phyloP scores from a whole-genome alignment of 2,113 vertebrate genomes.

The Cyanistes caeruleus region DNA sequence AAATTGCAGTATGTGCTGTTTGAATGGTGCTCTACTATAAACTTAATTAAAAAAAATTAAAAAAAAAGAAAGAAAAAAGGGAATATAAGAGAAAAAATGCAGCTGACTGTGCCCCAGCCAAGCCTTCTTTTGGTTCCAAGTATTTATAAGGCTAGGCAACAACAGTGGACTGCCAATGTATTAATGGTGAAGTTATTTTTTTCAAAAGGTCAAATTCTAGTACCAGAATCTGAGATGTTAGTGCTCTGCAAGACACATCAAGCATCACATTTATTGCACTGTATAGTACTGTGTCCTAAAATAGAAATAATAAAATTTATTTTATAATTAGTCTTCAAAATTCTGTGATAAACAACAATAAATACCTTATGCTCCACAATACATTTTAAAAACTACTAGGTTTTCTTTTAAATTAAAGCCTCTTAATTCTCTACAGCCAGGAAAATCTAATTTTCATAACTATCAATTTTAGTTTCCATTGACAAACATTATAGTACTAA shows the following conservation, averaged over 20 bases:
- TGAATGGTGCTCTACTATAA: constrained; percentile 24
- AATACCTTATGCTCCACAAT: neutral
- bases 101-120: constrained; percentile 16
- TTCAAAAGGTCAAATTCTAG: neutral
- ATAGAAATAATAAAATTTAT: neutral
- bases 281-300: neutral
- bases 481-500: neutral
- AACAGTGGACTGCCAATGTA: neutral
- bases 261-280: neutral
- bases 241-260: neutral
- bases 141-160: constrained; percentile 16
- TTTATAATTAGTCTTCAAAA: constrained; percentile 14
- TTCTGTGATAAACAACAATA: neutral
- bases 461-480: neutral
- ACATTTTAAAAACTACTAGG: neutral
- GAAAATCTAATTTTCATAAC: neutral
- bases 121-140: neutral
- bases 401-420: neutral
- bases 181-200: neutral
- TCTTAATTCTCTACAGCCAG: neutral
- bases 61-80: no score
- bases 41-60: neutral
- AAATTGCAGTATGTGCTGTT: constrained; percentile 42
- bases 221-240: neutral
- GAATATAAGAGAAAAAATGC: no score